Evolutionary conservation across 92 coral and sea anemone genomes (phyloP), one percentile per base, ranked within the genome.

Genomic region (Siderastrea siderea): DNA sequence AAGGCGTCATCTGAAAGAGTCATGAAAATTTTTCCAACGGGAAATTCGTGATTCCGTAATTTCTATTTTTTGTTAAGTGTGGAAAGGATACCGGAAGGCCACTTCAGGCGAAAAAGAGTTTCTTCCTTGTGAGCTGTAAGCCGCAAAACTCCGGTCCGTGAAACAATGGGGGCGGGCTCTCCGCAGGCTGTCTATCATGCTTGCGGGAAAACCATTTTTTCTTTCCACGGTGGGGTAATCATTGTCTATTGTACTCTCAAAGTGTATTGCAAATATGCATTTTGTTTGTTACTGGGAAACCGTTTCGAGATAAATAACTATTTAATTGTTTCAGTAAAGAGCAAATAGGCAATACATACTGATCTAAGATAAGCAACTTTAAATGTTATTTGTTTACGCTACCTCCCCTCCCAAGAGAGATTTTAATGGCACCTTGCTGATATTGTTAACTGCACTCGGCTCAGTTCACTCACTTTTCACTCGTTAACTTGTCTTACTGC

Each of bases 131-230:
- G 77, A 66, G 68, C 81, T 51, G 17, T 61, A 74, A 75, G 52
- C 88, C 82, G 55, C 82, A 75, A 59, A 81, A 91, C 67, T 84
- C 75, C 89, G 92, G 95, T 84, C 91, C 65, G 71, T 54, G 74
- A 90, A 76, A 92, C 94, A 94, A 90, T 90, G 90, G 95, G 95
- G 98, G 95, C 94, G 92, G 98, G 94, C 71, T 68, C 82, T 83
- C 77, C 55, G 58, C 81, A n/a, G 77, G 71, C 94, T 92, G 94
- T 92, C 94, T 74, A 80, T 92, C 94, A 92, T 69, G 68, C 87
- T 58, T 80, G 78, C 57, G 87, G 73, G 87, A 83, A 73, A 83
- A 72, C 87, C 71, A 38, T 59, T 73, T 46, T 16, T 72, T 45
- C 80, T 49, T 43, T 74, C 51, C 9, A 0, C 80, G 72, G 79